Conservation (phyloP, 2,888 invertebrate genomes). For the Drosophila gaucha region DNA sequence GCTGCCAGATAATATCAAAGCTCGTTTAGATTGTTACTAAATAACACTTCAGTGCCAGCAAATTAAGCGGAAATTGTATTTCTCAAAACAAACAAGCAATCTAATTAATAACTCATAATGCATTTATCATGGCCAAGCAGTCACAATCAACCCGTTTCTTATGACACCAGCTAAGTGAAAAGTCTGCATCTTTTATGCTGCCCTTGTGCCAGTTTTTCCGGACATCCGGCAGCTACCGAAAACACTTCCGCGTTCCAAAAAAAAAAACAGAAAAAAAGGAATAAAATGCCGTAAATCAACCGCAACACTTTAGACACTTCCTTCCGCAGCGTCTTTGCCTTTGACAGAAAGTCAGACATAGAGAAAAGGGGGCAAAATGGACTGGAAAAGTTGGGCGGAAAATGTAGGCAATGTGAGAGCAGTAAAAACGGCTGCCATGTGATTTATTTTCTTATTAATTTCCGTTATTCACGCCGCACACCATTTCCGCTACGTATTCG, state of each 20-base stretch:
- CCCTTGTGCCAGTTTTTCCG: constrained; percentile 28
- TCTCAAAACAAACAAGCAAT: constrained; percentile 14
- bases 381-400: constrained; percentile 6
- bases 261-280: constrained; percentile 15
- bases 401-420: constrained; percentile 23
- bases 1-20: no score
- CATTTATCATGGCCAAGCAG: constrained; percentile 41
- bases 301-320: constrained; percentile 65
- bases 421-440: constrained; percentile 57
- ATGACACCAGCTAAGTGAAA: constrained; percentile 51
- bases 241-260: constrained; percentile 49
- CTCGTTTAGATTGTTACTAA: background rate
- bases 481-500: constrained; percentile 65
- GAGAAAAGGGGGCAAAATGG: background rate
- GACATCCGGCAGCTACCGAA: constrained; percentile 56
- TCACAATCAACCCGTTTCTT: constrained; percentile 42
- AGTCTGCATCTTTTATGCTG: constrained; percentile 16
- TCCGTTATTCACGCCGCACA: constrained; percentile 69
- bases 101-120: constrained; percentile 54
- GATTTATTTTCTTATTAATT: constrained; percentile 75
- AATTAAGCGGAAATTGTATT: constrained; percentile 36
- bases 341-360: constrained; percentile 52
- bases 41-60: background rate
- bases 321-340: constrained; percentile 56
- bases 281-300: constrained; percentile 61